Conservation (phyloP, 2,888 invertebrate genomes). For the Pseudoips prasinana region DNA sequence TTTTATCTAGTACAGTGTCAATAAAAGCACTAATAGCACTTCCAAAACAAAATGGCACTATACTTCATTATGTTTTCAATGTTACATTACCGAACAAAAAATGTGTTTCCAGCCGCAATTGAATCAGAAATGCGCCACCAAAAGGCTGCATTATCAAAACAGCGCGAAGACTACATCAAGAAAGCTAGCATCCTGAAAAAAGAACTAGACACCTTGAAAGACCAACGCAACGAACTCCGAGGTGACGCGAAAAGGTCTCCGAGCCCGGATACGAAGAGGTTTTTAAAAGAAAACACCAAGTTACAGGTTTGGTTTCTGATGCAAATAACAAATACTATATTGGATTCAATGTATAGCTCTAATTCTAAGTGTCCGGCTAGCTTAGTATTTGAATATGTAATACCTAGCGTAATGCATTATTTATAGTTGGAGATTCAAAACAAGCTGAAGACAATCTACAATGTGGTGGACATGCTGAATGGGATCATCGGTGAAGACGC, state of each 20-base stretch:
- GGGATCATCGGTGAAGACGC: conserved; percentile 90
- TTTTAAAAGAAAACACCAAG: conserved; percentile 91
- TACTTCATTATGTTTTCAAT: too few relatives aligned
- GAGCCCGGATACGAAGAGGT: conserved; percentile 89
- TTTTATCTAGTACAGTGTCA: conserved; percentile 31
- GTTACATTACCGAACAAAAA: too few relatives aligned
- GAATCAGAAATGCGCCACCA: conserved; percentile 92
- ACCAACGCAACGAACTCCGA: conserved; percentile 89
- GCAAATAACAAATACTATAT: conserved; percentile 20
- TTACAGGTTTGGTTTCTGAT: conserved; percentile 85
- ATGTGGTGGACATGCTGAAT: conserved; percentile 93
- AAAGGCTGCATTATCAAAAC: conserved; percentile 89
- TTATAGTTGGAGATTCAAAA: conserved; percentile 88
- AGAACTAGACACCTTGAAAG: conserved; percentile 89
- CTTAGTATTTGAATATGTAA: too few relatives aligned
- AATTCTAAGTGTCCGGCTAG: conserved; percentile 5
- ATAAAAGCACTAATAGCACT: conserved; percentile 14
- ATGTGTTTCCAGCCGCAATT: conserved; percentile 79
- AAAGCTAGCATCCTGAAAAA: conserved; percentile 88
- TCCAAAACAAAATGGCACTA: conserved; percentile 20
- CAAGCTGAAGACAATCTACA: conserved; percentile 91
- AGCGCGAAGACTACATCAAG: conserved; percentile 90
- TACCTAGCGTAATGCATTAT: conserved; percentile 13
- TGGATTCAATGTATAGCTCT: conserved; percentile 17
- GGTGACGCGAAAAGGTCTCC: conserved; percentile 85